Evolutionary conservation across 2,113 vertebrate genomes (phyloP).

Genomic region (Xiphophorus hellerii): DNA sequence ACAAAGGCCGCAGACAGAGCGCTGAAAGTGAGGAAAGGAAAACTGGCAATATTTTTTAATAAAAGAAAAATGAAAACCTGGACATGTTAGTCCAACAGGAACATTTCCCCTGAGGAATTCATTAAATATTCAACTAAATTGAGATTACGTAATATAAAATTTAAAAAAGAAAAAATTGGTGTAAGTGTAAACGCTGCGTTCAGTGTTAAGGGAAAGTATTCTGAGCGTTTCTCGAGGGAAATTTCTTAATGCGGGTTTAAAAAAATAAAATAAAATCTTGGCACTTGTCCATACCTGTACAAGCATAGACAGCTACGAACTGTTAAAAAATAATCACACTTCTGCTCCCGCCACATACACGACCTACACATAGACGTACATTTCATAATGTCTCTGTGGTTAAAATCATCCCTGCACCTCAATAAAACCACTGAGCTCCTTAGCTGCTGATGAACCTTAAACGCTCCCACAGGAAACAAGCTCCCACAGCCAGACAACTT

Average conservation of each 20-base stretch:
- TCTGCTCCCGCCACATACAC: slow-evolving; percentile 18
- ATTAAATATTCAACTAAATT: too few relatives aligned
- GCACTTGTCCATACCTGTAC: background rate
- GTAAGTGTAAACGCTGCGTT: background rate
- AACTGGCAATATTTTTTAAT: too few relatives aligned
- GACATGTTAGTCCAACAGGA: background rate
- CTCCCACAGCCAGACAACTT: slow-evolving; percentile 67
- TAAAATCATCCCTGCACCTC: slow-evolving; percentile 48
- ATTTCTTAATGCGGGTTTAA: background rate
- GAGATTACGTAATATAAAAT: background rate
- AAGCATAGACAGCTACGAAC: background rate
- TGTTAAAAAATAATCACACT: background rate
- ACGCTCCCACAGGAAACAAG: slow-evolving; percentile 66
- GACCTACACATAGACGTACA: slow-evolving; percentile 15
- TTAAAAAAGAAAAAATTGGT: background rate
- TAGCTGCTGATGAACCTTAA: slow-evolving; percentile 72
- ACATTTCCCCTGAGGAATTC: too few relatives aligned
- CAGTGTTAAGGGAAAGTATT: background rate
- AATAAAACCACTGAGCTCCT: slow-evolving; percentile 54
- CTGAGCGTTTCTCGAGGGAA: background rate
- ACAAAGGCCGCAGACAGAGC: background rate
- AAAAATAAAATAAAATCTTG: background rate
- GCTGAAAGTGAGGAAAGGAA: background rate
- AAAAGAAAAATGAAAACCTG: background rate
- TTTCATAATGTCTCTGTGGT: slow-evolving; percentile 32